phyloP scores from a whole-genome alignment of 1,140 invertebrate genomes.

The Plectrocnemia conspersa region DNA sequence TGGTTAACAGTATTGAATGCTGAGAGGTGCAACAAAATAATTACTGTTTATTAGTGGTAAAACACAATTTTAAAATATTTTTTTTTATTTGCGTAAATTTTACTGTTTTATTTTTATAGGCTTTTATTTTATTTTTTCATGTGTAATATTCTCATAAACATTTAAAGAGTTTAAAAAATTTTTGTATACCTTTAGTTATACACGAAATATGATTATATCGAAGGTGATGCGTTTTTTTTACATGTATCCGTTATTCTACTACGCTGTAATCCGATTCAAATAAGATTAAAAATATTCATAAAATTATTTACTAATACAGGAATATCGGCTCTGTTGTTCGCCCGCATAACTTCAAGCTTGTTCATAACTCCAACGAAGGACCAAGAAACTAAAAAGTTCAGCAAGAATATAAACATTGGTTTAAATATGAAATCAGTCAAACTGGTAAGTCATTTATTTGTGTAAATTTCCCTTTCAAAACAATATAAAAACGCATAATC shows the following conservation, averaged over 20 bases:
- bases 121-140: slow-evolving; percentile 3
- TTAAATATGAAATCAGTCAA: slow-evolving; percentile 90
- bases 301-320: slow-evolving; percentile 42
- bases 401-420: slow-evolving; percentile 74
- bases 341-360: slow-evolving; percentile 78
- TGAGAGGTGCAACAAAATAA: too few species aligned
- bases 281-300: slow-evolving; percentile 5
- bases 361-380: slow-evolving; percentile 53
- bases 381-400: neutral
- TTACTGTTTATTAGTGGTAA: too few species aligned
- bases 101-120: slow-evolving; percentile 40
- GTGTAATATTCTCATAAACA: neutral
- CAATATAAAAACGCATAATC: slow-evolving; percentile 20
- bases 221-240: too few species aligned
- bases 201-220: too few species aligned
- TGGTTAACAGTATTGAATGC: too few species aligned
- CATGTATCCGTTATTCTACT: too few species aligned
- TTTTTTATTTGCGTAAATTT: too few species aligned
- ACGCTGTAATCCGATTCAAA: neutral
- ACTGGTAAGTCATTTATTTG: slow-evolving; percentile 51
- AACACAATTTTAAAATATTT: too few species aligned
- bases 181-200: neutral
- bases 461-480: slow-evolving; percentile 18
- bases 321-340: slow-evolving; percentile 66
- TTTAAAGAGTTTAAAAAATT: neutral